A percentile compares a stretch with the other conserved stretches of the same genome.
These are phyloP conservation scores for Galleria mellonella DNA, from an alignment of 1,140 invertebrate genomes.

Conservation along the genomic window DNA sequence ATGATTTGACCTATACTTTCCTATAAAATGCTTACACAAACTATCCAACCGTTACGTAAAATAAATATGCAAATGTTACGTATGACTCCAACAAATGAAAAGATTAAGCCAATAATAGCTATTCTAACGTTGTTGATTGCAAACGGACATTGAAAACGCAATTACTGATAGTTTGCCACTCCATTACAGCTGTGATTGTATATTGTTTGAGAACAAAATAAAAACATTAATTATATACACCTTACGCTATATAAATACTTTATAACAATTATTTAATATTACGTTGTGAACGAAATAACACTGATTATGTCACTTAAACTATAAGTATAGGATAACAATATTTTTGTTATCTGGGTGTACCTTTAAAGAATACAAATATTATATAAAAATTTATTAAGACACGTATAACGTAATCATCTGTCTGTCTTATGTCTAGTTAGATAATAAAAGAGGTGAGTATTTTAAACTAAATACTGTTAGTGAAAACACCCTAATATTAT, in stretches of 20 bases:
- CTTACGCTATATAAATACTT: background rate
- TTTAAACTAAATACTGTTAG: too few species aligned
- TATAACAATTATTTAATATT: too few species aligned
- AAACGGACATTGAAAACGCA: background rate
- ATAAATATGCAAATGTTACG: slow-evolving; percentile 22
- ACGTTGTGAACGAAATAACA: too few species aligned
- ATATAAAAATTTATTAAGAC: too few species aligned
- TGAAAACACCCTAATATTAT: too few species aligned
- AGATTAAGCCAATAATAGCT: background rate
- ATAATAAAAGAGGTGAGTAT: too few species aligned
- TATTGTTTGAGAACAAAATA: background rate
- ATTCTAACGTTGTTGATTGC: background rate
- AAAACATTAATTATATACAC: background rate
- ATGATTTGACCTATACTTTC: slow-evolving; percentile 1
- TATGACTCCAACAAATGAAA: background rate
- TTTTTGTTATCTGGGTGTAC: too few species aligned
- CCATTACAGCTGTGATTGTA: background rate
- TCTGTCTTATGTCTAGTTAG: too few species aligned
- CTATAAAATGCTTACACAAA: slow-evolving; percentile 1
- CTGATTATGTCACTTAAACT: too few species aligned
- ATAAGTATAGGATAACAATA: too few species aligned
- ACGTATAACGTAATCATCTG: too few species aligned
- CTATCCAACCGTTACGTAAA: slow-evolving; percentile 36
- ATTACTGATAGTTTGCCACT: background rate
- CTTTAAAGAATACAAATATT: too few species aligned